Percentiles rank a stretch among this genome's conserved stretches.
phyloP scores from a whole-genome alignment of 2,888 invertebrate genomes.

The Amblyteles armatorius region DNA sequence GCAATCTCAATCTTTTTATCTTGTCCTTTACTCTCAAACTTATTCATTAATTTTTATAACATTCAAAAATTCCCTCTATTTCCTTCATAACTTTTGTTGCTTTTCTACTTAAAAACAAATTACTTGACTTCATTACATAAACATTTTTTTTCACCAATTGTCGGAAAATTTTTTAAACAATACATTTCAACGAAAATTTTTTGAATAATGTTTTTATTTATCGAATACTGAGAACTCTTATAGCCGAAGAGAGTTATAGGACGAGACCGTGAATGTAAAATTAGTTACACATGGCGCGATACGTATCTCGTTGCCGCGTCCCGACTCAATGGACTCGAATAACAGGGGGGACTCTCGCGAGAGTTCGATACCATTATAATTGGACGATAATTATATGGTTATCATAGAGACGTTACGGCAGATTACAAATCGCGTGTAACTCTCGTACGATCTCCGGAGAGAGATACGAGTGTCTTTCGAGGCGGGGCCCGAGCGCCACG shows the following conservation, averaged over 20 bases:
- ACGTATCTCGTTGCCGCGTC: neutral
- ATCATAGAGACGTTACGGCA: slow-evolving; percentile 30
- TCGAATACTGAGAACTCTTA: too few relatives aligned
- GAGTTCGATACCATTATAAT: slow-evolving; percentile 51
- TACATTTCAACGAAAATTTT: too few relatives aligned
- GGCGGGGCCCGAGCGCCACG: slow-evolving; percentile 9
- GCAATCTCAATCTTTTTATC: too few relatives aligned
- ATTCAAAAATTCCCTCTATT: neutral
- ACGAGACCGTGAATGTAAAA: neutral
- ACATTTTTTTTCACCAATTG: too few relatives aligned
- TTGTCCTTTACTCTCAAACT: neutral
- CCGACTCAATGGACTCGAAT: slow-evolving; percentile 53
- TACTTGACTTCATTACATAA: too few relatives aligned
- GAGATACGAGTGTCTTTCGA: slow-evolving; percentile 16
- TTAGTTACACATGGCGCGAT: neutral
- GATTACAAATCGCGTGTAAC: slow-evolving; percentile 1
- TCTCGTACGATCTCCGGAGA: slow-evolving; percentile 4
- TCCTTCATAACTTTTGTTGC: too few relatives aligned
- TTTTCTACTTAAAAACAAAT: too few relatives aligned
- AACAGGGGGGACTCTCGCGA: slow-evolving; percentile 14
- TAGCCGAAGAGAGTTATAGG: neutral
- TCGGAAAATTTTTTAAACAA: too few relatives aligned
- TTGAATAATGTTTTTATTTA: too few relatives aligned
- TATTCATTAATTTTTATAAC: neutral
- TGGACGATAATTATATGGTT: slow-evolving; percentile 52